Base-by-base conservation (phyloP, 2,113 vertebrate genomes). In the Dascyllus trimaculatus region DNA sequence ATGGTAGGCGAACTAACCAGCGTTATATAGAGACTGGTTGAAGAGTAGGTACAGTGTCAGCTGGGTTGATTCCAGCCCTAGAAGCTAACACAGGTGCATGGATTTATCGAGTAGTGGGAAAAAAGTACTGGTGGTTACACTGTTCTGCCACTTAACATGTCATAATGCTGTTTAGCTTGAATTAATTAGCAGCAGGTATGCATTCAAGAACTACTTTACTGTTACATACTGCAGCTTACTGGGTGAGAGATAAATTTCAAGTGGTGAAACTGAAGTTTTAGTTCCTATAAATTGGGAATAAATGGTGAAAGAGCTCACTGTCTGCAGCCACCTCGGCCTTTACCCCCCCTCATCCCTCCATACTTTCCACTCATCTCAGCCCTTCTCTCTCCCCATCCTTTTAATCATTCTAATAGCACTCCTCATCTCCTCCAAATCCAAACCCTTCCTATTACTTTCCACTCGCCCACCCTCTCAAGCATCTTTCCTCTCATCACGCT, bases 351-450 rank as follows among this genome's bases (percentile, higher is more conserved):
- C 60, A 2, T 61, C 69, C 21, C 22, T 48, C 72, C 43, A 58
- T 62, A 18, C 61, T 70, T 85, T 74, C 49, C 62, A 69, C 51
- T 76, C 62, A 63, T 60, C 67, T 57, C 29, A 3, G 67, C 14
- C 61, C 45, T n/a, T 60, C 58, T 35, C 43, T 59, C 40, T 48
- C 68, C 43, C 53, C 65, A 43, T 87, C 67, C 70, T 68, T 84
- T 91, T 81, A 87, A 91, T 88, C 89, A 89, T 73, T 83, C 84
- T 84, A 90, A 87, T 71, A 80, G 76, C 71, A 72, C 77, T 76
- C 56, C 21, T 91, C 53, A 13, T 71, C 79, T 78, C 54, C 54
- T 70, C 48, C 40, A 51, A 77, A 82, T 54, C 46, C 71, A 79
- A 82, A 81, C 40, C 78, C 58, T 74, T 46, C 57, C 67, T 70